These are phyloP conservation scores for Ageneiosus marmoratus DNA, from an alignment of 2,113 vertebrate genomes.

Conservation along the genomic window DNA sequence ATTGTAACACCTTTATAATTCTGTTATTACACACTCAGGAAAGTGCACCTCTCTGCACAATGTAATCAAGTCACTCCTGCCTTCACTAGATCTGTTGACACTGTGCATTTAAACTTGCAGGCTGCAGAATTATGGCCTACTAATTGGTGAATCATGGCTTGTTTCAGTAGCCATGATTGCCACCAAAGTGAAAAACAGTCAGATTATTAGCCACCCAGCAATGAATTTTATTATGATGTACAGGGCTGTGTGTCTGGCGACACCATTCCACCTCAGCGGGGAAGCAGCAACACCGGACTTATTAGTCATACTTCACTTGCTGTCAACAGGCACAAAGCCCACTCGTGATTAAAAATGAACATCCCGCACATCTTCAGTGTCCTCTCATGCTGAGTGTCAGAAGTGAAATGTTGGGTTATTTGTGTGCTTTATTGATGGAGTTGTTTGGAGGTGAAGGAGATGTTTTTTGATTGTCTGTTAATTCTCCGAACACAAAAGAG, in stretches of 20 bases:
- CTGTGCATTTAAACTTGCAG: conserved; percentile 69
- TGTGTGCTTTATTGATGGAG: conserved; percentile 58
- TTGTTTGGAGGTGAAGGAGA: conserved; percentile 44
- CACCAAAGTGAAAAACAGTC: conserved; percentile 73
- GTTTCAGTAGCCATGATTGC: conserved; percentile 73
- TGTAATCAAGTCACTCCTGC: conserved; percentile 45
- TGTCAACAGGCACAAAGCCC: conserved; percentile 75
- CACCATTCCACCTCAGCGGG: conserved; percentile 72
- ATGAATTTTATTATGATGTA: conserved; percentile 60
- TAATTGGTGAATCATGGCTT: conserved; percentile 80
- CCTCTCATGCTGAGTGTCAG: conserved; percentile 52
- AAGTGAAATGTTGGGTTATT: conserved; percentile 53
- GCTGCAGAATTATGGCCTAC: conserved; percentile 76
- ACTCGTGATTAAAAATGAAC: conserved; percentile 74
- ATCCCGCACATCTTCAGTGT: conserved; percentile 54
- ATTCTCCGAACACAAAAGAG: conserved; percentile 42
- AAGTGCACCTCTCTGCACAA: conserved; percentile 23
- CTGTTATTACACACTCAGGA: conserved; percentile 5
- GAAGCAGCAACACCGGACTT: conserved; percentile 70
- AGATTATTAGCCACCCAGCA: conserved; percentile 69
- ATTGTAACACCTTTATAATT: neutral
- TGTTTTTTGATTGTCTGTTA: conserved; percentile 50
- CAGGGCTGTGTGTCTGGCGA: conserved; percentile 61
- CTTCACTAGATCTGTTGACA: conserved; percentile 61
- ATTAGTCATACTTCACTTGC: conserved; percentile 76